A percentile compares a stretch with the other conserved stretches of the same genome.
Evolutionary conservation across 2,797 vertebrate genomes (phyloP).

Genomic region (Enteromius trimaculatus): DNA sequence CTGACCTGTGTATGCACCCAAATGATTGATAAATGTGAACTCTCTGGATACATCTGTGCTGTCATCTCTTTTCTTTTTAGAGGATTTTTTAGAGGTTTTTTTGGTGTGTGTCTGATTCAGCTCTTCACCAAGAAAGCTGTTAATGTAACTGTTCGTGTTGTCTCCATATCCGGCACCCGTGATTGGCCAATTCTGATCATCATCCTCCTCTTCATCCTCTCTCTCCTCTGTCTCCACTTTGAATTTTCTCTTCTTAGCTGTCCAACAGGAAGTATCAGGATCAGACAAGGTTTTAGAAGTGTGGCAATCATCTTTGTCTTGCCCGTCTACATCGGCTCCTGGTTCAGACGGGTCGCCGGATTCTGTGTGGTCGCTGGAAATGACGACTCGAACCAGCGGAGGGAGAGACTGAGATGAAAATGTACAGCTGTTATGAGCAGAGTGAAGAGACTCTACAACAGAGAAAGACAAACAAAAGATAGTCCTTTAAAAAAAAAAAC

Average conservation of each 20-base stretch:
- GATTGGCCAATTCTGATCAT: conserved; percentile 45
- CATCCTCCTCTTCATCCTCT: conserved; percentile 53
- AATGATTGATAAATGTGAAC: conserved; percentile 77
- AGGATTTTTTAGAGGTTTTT: conserved; percentile 34
- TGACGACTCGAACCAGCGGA: conserved; percentile 59
- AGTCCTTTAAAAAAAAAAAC: background rate
- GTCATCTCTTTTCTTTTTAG: conserved; percentile 73
- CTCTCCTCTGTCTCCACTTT: background rate
- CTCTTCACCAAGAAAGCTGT: conserved; percentile 41
- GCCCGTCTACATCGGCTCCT: conserved; percentile 51
- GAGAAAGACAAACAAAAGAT: conserved; percentile 3
- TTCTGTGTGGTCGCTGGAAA: conserved; percentile 40
- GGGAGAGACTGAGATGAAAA: conserved; percentile 75
- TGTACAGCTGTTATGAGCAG: conserved; percentile 77
- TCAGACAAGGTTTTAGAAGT: conserved; percentile 30
- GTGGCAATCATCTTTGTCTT: conserved; percentile 50
- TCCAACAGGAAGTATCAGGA: background rate
- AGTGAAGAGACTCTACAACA: conserved; percentile 59
- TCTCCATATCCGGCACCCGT: conserved; percentile 41
- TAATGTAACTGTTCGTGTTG: conserved; percentile 44
- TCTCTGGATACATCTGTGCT: conserved; percentile 67
- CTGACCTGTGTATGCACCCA: conserved; percentile 79
- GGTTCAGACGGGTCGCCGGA: conserved; percentile 57
- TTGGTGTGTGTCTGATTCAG: background rate
- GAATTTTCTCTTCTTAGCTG: conserved; percentile 21